Base-by-base conservation (phyloP, 2,888 invertebrate genomes). In the Magallana nippona region DNA sequence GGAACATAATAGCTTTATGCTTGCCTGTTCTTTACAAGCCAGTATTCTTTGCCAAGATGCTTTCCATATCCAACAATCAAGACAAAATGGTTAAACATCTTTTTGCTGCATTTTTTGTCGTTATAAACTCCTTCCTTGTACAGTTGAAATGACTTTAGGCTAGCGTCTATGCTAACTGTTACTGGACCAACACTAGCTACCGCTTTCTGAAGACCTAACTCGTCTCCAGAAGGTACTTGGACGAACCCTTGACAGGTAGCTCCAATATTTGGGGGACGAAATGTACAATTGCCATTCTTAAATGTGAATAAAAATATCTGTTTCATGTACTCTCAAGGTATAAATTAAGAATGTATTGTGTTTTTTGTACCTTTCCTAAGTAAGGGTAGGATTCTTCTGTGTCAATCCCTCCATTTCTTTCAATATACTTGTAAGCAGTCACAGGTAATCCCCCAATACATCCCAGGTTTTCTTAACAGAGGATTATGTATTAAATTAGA, bases 131-230 rank as follows among this genome's bases (percentile, higher is more conserved):
- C 88, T 27, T 82, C 79, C 58, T 83, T 86, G 86, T 89, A 90
- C 77, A 92, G 91, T 93, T 97, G 97, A 96, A 98, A 98, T 87
- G 96, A 96, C 2, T 78, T 57, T 82, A 89, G 89, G 63, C 96
- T 96, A 86, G 98, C 98, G 95, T 98, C 98, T 92, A 98, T 98
- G 91, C 97, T 98, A 82, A 98, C 96, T 10, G 97, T 96, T 63
- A 98, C 95, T 10, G 98, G 98, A 0, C 98, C 98, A 86, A 97
- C 94, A 0, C 97, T 96, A 83, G 97, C 98, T 80, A 97, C 96
- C 11, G 98, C 98, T 87, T 95, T 94, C 95, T 96, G 95, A 91
- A 98, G 95, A 92, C 96, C 96, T 5, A 95, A 93, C 94, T 98
- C 98, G 93, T 96, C 95, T 0, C 96, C 97, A 62, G 95, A 89